Base-by-base conservation (phyloP, 2,888 invertebrate species). In the Xanthia icteritia region DNA sequence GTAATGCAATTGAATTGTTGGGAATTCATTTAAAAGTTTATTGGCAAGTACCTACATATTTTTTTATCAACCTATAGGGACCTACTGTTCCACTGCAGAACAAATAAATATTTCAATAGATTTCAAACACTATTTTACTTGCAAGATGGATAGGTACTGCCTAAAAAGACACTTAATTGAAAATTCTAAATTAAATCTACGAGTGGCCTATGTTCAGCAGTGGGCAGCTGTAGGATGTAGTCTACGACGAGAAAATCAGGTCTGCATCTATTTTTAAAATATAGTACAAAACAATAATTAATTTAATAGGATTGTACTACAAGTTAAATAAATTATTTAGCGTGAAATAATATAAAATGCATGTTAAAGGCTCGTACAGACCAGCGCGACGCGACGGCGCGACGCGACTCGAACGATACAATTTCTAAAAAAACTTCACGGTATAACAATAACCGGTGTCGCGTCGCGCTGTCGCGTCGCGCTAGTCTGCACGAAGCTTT, bases 1-100 rank as follows among this genome's bases (percentile, higher is more conserved):
- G 66, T 79, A 5, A 15, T 56, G 58, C 31, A 74, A 76, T 48
- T 73, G 60, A 61, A 71, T 61, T 81, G n/a, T 42, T 36, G 42
- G 17, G n/a, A 5, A 17, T 60, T 79, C 39, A 36, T 13, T 56
- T 36, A n/a, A n/a, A 60, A 31, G 17, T 67, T 65, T 51, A 51
- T 64, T 5, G 27, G 5, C 0, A 13, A 70, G 15, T 11, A 42
- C 9, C 0, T 11, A 42, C 31, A 31, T 20, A 39, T 45, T 56
- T 39, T 74, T 39, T 63, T 15, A 39, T 13, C 1, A 20, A 15
- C 42, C 6, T 54, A 15, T 9, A 61, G 5, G 17, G 3, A 60
- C 17, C 17, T 27, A 60, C 15, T 58, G 17, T 60, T 58, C 8
- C 60, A 60, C 31, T 60, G 20, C 9, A 60, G 31, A 4, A 31